phyloP scores from a whole-genome alignment of 2,797 vertebrate genomes.

The Cuniculus paca region DNA sequence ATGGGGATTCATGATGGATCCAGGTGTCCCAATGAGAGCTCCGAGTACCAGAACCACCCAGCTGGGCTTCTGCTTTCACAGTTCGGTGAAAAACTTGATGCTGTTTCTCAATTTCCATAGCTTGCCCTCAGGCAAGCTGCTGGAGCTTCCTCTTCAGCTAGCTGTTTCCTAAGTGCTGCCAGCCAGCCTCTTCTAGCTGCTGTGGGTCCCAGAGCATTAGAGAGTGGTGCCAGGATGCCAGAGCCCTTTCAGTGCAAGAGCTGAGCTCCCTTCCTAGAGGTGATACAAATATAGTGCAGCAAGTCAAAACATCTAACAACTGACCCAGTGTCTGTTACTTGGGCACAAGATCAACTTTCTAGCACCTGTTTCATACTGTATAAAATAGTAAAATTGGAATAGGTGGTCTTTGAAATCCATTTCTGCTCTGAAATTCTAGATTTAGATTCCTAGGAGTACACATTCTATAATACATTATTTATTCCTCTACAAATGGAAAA shows the following conservation, averaged over 20 bases:
- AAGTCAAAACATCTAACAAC: conserved; percentile 4
- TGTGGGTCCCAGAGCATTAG: not conserved
- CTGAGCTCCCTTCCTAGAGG: not conserved
- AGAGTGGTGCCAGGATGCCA: rapidly evolving
- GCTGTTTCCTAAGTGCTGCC: not conserved
- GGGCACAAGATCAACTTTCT: not conserved
- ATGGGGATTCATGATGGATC: not conserved
- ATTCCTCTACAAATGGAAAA: not conserved
- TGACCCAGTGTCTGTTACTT: not conserved
- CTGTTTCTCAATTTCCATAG: not conserved
- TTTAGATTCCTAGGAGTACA: not conserved
- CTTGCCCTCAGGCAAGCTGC: conserved; percentile 5
- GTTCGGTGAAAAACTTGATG: not conserved
- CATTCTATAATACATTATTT: not conserved
- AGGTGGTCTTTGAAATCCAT: not conserved
- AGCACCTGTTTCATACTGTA: not conserved
- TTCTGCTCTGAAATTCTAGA: not conserved
- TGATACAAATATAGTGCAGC: not conserved
- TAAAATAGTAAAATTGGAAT: not conserved
- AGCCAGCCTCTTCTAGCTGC: not conserved
- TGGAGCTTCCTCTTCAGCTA: not conserved
- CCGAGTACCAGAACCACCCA: not conserved
- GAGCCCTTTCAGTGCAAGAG: not conserved
- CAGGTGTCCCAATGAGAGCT: not conserved
- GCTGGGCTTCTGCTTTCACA: not conserved